Base-by-base conservation (phyloP, 2,888 invertebrate species). In the Chorisops tibialis region DNA sequence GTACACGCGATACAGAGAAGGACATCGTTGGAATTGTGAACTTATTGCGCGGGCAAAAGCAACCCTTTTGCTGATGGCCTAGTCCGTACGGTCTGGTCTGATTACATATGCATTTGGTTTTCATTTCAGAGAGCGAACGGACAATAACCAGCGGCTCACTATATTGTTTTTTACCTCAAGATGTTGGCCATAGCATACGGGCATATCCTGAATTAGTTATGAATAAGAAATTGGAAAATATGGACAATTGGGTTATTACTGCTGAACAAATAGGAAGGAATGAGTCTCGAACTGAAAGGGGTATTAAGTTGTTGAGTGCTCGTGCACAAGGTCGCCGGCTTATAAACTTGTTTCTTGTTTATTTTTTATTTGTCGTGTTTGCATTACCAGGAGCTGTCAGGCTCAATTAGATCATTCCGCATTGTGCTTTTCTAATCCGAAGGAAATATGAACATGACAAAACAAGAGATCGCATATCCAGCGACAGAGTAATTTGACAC, bases 151-250 rank as follows among this genome's bases (percentile, higher is more conserved):
- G 14, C 41, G 39, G 39, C 41, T 30, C 9, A 1, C 14, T 22
- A 22, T 7, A 21, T 22, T 54, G 22, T 52, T 54, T 41, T 19
- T 19, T 16, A 54, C 22, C 41, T 54, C 41, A 41, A 54, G 24
- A 41, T 54, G 22, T 54, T 24, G 14, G 16, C 4, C 9, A 16
- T 11, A 50, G 6, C 50, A 49, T n/a, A 49, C 24, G 49, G 49
- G 1, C 1, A 35, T 30, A 14, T 14, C 63, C 63, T 67, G 67
- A 67, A 66, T 67, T 67, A 66, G 67, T 67, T 66, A 66, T 67
- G 65, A 67, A 67, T 67, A 66, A 66, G 67, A 61, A 65, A 67
- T 67, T 67, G 66, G 65, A 66, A 66, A 67, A 66, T 66, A 63
- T 67, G 66, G 64, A 67, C 67, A 66, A 67, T 67, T 67, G 67